Evolutionary conservation across 2,888 invertebrate genomes (phyloP).

Genomic region (Auanema freiburgensis): DNA sequence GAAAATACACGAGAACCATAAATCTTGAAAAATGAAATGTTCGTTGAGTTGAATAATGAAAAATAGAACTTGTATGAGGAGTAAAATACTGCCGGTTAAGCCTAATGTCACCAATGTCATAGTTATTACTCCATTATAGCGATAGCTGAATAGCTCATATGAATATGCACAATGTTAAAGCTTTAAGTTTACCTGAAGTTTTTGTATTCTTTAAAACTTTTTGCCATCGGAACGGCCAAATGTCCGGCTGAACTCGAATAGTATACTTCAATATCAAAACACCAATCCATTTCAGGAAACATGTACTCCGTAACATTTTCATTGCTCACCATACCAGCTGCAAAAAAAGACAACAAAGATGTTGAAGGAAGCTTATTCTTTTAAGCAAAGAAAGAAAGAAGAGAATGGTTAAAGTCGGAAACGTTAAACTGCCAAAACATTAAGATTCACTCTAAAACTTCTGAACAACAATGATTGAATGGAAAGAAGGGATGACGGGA

Average conservation of each 20-base stretch:
- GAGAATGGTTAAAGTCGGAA: too few relatives aligned
- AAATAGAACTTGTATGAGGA: constrained; percentile 51
- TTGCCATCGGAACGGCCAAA: constrained; percentile 25
- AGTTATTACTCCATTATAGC: constrained; percentile 56
- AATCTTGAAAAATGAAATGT: constrained; percentile 41
- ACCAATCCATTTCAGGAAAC: constrained; percentile 34
- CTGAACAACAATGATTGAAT: too few relatives aligned
- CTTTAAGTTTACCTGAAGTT: constrained; percentile 32
- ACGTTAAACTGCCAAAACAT: too few relatives aligned
- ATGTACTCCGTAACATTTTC: background rate
- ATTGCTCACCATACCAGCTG: too few relatives aligned
- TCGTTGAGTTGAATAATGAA: background rate
- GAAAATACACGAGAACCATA: constrained; percentile 57
- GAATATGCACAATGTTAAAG: background rate
- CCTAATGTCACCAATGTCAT: constrained; percentile 53
- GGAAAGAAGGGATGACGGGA: too few relatives aligned
- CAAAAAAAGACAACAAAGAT: too few relatives aligned
- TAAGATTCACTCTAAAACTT: too few relatives aligned
- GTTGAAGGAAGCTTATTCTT: too few relatives aligned
- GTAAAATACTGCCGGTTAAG: constrained; percentile 49
- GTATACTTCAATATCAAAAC: constrained; percentile 46
- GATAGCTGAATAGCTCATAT: constrained; percentile 33
- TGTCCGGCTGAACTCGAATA: constrained; percentile 23
- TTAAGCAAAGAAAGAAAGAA: too few relatives aligned
- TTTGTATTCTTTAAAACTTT: constrained; percentile 34